Evolutionary conservation across 2,888 invertebrate genomes (phyloP), one percentile per base, ranked within the genome.

Genomic region (Andrena praecox): DNA sequence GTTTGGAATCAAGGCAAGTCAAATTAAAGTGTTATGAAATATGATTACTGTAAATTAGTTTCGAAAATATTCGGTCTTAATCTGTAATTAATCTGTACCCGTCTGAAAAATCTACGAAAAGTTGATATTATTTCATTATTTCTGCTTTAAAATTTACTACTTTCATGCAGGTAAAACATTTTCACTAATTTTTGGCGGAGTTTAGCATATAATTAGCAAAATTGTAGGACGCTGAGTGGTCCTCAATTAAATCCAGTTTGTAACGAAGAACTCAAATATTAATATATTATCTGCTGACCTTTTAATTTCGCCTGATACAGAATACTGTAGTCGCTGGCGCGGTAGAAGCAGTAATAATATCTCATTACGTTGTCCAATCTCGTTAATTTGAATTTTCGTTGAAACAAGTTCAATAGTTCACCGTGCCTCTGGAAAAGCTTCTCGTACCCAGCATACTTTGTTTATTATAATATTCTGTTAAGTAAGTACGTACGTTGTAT

Each of bases 301-400:
- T 35, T 42, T 56, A 59, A 69, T 69, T 59, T 69, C 20, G 16
- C 27, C 4, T n/a, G 59, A 8, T 69, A 42, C 12, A 35, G 35
- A 27, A 42, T 35, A n/a, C 27, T 24, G 66, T 16, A 27, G 29
- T n/a, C 42, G 20, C n/a, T 42, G 27, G 27, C 5, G 27, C 10
- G n/a, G 52, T 7, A 8, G n/a, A 24, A 24, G 24, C 33, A 66
- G 60, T 56, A 66, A 73, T 73, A 73, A 66, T 24, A 29, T 59
- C 66, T 73, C 66, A 54, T 72, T 72, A 72, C 33, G 64, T 54
- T 54, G 29, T 72, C 72, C 35, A 64, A 73, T 73, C 56, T 66
- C 73, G 56, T 66, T 73, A 73, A 66, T 66, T 42, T 42, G 20
- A 64, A 64, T 64, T 54, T 73, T 56, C 56, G 35, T 69, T 54